A percentile compares a stretch with the other conserved stretches of the same genome.
These are phyloP conservation scores for Apocrypta bakeri DNA, from an alignment of 1,140 invertebrate genomes.

Conservation along the genomic window DNA sequence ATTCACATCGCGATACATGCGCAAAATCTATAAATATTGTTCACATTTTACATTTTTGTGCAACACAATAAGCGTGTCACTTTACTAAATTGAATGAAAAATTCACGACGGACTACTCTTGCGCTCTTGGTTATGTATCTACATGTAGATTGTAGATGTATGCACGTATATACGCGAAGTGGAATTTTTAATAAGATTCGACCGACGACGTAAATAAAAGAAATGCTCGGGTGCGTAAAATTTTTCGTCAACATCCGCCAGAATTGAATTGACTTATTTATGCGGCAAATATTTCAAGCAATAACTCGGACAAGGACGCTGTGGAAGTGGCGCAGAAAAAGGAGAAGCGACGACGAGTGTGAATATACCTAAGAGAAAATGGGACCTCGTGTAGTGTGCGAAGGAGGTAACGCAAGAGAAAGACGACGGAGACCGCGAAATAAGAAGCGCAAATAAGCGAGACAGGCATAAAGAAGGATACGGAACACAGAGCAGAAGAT, in stretches of 20 bases:
- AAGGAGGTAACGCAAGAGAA: not conserved
- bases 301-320: not conserved
- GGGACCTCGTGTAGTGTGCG: not conserved
- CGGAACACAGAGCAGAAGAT: conserved; percentile 37
- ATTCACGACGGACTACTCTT: not conserved
- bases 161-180: not conserved
- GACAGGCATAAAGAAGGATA: conserved; percentile 43
- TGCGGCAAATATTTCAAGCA: conserved; percentile 1
- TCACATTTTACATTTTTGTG: too few relatives aligned
- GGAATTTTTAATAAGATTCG: not conserved
- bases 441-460: conserved; percentile 43
- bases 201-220: too few relatives aligned
- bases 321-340: not conserved
- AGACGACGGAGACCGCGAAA: not conserved
- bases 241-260: not conserved
- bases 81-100: not conserved
- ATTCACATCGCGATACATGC: too few relatives aligned
- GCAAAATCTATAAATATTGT: too few relatives aligned
- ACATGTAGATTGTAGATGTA: too few relatives aligned
- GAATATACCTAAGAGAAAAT: not conserved
- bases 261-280: conserved; percentile 29
- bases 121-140: too few relatives aligned
- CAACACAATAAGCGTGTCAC: not conserved
- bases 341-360: not conserved
- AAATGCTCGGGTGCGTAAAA: not conserved